Percentiles rank a stretch among this genome's conserved stretches.
Evolutionary conservation across 2,888 invertebrate genomes (phyloP).

Genomic region (Lathronympha strigana): DNA sequence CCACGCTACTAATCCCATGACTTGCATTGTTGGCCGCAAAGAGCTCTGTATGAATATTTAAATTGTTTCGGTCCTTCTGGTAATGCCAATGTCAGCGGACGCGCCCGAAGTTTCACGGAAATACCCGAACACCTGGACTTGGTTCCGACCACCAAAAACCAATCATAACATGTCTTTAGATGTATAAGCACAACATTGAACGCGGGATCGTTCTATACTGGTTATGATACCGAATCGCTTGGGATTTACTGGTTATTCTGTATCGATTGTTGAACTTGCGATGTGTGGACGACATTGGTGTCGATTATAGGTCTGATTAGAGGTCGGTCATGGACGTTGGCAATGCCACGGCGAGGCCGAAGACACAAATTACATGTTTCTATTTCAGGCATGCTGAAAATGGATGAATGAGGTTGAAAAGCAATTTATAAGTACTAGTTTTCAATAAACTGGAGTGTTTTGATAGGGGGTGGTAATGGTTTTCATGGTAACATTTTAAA

Average conservation of each 20-base stretch:
- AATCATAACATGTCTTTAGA: background rate
- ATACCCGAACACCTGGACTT: constrained; percentile 56
- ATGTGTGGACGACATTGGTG: constrained; percentile 55
- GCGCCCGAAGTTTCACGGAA: constrained; percentile 54
- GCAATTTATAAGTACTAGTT: no score
- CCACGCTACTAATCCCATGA: constrained; percentile 25
- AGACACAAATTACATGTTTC: constrained; percentile 3
- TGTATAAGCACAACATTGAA: background rate
- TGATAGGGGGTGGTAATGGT: no score
- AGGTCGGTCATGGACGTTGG: constrained; percentile 56
- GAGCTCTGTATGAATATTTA: constrained; percentile 46
- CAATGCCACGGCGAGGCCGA: constrained; percentile 25
- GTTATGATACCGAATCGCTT: background rate
- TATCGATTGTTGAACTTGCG: constrained; percentile 67
- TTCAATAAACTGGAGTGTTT: background rate
- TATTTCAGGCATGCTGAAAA: constrained; percentile 25
- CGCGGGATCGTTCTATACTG: background rate
- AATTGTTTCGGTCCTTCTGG: constrained; percentile 47
- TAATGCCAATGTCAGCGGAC: constrained; percentile 57
- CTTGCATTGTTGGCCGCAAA: constrained; percentile 43
- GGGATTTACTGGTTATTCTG: background rate
- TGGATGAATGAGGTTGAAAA: background rate
- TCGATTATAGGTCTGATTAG: constrained; percentile 53
- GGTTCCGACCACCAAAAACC: constrained; percentile 46
- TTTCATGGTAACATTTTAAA: no score